Percentiles rank a stretch among this genome's conserved stretches.
Evolutionary conservation across 2,888 invertebrate species (phyloP).

Genomic region (Heliconius aoede): DNA sequence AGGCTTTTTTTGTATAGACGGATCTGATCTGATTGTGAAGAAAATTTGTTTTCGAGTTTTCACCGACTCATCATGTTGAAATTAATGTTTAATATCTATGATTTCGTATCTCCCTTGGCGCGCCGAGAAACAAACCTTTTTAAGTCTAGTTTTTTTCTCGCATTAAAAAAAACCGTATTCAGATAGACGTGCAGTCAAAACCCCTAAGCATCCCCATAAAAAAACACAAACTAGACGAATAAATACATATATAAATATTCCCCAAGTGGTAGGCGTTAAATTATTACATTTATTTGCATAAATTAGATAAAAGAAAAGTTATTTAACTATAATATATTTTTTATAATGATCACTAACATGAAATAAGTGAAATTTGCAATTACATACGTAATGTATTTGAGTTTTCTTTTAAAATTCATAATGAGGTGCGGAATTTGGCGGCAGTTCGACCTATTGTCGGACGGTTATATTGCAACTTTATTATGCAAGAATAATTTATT

Average conservation of each 20-base stretch:
- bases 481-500: neutral
- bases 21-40: too few species aligned
- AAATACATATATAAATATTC: neutral
- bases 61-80: too few species aligned
- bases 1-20: too few species aligned
- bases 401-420: constrained; percentile 27
- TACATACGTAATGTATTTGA: constrained; percentile 25
- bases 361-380: constrained; percentile 14
- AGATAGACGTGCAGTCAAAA: too few species aligned
- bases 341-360: neutral
- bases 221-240: neutral
- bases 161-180: too few species aligned
- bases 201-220: too few species aligned
- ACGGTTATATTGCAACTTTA: neutral
- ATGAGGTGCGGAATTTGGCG: constrained; percentile 13
- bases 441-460: constrained; percentile 12
- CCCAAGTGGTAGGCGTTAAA: neutral
- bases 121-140: too few species aligned
- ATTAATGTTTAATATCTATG: too few species aligned
- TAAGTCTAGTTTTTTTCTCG: too few species aligned
- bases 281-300: neutral
- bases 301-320: neutral
- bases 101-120: too few species aligned
- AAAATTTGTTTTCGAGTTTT: too few species aligned
- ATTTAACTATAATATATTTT: neutral